Evolutionary conservation across 2,888 invertebrate species (phyloP), one percentile per base, ranked within the genome.

Genomic region (Sisyra terminalis): DNA sequence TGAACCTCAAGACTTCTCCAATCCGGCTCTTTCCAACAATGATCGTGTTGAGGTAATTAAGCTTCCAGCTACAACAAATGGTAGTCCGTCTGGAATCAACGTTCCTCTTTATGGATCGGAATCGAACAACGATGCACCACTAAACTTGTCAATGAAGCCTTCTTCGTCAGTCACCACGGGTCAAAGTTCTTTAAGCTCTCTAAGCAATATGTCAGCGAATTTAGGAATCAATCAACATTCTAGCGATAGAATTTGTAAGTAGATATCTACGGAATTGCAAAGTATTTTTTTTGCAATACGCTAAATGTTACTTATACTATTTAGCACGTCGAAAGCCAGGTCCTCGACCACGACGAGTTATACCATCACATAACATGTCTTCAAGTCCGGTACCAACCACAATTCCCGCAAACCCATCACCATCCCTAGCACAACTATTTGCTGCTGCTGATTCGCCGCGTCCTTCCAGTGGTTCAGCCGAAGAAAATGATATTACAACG

Each of bases 11-110:
- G 43, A 43, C 43, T 43, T 43, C 31, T 43, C 43, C 29, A 43
- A 43, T 38, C 43, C 43, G 11, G 15, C 43, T 16, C 37, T 38
- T 31, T 43, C 64, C 41, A 63, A 67, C 1, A 64, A 67, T 42
- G 85, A 86, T 58, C 74, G 83, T 8, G 84, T 85, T 43, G 86
- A 87, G 58, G 83, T 86, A 52, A 85, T 86, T 52, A 79, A 86
- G 57, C 57, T 86, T 55, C 83, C 84, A 16, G 76, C 78, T 50
- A 76, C 79, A 42, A 67, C 71, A 3, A 64, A 61, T 47, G 63
- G 63, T 34, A 63, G 60, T 51, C 60, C 61, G 29, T 58, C 59
- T 36, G 58, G 58, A 42, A 53, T 56, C 44, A 52, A 56, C 32
- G 48, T 51, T 29, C 50, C 54, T 34, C 49, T 54, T 3, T 54